Evolutionary conservation across 2,888 invertebrate genomes (phyloP).

Genomic region (Torymus texanus): DNA sequence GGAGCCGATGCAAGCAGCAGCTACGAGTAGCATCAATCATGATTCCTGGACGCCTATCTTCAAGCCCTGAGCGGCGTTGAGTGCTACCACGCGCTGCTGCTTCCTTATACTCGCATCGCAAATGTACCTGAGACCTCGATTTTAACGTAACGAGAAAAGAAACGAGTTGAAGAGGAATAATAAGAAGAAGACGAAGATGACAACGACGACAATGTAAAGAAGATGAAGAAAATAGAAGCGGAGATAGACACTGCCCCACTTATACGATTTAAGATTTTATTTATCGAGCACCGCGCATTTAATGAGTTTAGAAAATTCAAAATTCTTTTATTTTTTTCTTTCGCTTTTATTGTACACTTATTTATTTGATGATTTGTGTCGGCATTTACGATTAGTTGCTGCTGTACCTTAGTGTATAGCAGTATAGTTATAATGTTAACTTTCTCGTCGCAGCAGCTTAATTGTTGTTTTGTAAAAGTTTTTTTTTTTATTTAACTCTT

Average conservation of each 20-base stretch:
- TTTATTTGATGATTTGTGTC: conserved; percentile 34
- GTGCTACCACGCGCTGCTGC: no score
- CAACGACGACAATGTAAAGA: background rate
- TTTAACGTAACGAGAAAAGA: background rate
- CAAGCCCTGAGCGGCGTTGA: conserved; percentile 59
- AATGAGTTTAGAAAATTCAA: background rate
- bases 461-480: conserved; percentile 17
- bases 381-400: conserved; percentile 4
- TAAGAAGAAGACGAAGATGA: no score
- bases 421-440: background rate
- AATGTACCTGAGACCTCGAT: conserved; percentile 56
- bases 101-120: conserved; percentile 23
- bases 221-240: background rate
- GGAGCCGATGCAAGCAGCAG: conserved; percentile 54
- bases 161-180: no score
- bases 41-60: conserved; percentile 73
- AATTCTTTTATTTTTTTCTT: background rate
- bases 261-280: conserved; percentile 18
- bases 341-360: conserved; percentile 8
- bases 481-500: conserved; percentile 43
- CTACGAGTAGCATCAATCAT: conserved; percentile 55
- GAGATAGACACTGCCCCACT: conserved; percentile 5
- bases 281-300: conserved; percentile 7
- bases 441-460: conserved; percentile 3
- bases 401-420: conserved; percentile 9